Conservation (phyloP, 2,113 vertebrate genomes). For the Eptatretus burgeri region DNA sequence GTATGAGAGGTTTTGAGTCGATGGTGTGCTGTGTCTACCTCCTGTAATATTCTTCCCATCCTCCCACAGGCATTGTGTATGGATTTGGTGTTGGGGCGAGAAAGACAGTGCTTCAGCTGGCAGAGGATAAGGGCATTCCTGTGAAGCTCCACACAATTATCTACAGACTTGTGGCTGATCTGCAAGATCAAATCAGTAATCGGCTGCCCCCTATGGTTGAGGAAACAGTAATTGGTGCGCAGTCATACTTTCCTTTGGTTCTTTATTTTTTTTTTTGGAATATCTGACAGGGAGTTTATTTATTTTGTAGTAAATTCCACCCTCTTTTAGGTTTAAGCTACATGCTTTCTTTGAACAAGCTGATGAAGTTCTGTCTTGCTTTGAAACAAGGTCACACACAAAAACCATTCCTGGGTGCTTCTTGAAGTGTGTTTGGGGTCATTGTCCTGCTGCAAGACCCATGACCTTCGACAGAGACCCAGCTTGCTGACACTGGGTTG, state of each 20-base stretch:
- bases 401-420: too few relatives aligned
- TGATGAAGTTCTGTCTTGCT: too few relatives aligned
- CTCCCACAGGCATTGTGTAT: constrained; percentile 33
- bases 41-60: background rate
- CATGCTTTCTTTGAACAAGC: too few relatives aligned
- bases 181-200: constrained; percentile 38
- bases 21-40: constrained; percentile 7
- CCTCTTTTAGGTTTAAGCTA: too few relatives aligned
- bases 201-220: constrained; percentile 19
- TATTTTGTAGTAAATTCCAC: too few relatives aligned
- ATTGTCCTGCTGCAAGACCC: too few relatives aligned
- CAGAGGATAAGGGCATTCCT: constrained; percentile 28
- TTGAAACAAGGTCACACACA: too few relatives aligned
- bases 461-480: too few relatives aligned
- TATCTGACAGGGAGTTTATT: too few relatives aligned
- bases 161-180: constrained; percentile 47
- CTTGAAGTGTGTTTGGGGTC: too few relatives aligned
- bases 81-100: constrained; percentile 46
- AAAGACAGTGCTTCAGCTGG: constrained; percentile 27
- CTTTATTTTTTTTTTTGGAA: background rate
- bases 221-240: constrained; percentile 29
- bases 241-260: background rate
- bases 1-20: constrained; percentile 8
- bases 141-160: constrained; percentile 45
- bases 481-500: too few relatives aligned